Percentiles rank a stretch among this genome's conserved stretches.
These are phyloP conservation scores for Heliconius melpomene DNA, from an alignment of 1,140 invertebrate genomes.

Conservation along the genomic window DNA sequence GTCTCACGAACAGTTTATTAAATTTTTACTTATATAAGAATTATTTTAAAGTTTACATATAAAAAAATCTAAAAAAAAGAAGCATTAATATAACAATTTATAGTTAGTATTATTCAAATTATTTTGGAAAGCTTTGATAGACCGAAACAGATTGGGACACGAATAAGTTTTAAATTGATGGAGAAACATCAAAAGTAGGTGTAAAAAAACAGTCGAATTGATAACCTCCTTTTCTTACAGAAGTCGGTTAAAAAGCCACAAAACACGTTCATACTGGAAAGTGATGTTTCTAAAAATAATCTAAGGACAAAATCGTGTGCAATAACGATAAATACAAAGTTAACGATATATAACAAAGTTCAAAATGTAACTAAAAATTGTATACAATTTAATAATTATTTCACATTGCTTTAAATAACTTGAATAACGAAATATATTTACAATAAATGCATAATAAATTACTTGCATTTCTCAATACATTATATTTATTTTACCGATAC, in stretches of 20 bases:
- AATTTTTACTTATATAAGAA: background rate
- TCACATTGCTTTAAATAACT: no score
- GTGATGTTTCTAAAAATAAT: slow-evolving; percentile 2
- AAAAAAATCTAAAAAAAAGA: background rate
- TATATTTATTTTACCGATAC: background rate
- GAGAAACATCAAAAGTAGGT: slow-evolving; percentile 44
- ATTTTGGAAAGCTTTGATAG: slow-evolving; percentile 41
- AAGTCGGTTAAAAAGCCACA: background rate
- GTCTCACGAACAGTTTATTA: slow-evolving; percentile 6
- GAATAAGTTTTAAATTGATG: slow-evolving; percentile 35
- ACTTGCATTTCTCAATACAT: background rate
- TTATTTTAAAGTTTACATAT: background rate
- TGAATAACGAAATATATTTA: background rate
- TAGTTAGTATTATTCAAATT: background rate
- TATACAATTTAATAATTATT: no score
- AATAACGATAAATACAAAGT: background rate
- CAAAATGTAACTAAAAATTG: no score
- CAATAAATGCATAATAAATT: background rate
- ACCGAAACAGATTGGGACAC: slow-evolving; percentile 44
- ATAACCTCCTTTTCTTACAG: no score
- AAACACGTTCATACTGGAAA: background rate
- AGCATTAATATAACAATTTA: background rate
- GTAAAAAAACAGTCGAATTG: background rate
- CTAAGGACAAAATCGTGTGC: slow-evolving; percentile 3
- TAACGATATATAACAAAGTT: no score